phyloP scores from a whole-genome alignment of 2,797 vertebrate genomes.

The Buphagus erythrorhynchus region DNA sequence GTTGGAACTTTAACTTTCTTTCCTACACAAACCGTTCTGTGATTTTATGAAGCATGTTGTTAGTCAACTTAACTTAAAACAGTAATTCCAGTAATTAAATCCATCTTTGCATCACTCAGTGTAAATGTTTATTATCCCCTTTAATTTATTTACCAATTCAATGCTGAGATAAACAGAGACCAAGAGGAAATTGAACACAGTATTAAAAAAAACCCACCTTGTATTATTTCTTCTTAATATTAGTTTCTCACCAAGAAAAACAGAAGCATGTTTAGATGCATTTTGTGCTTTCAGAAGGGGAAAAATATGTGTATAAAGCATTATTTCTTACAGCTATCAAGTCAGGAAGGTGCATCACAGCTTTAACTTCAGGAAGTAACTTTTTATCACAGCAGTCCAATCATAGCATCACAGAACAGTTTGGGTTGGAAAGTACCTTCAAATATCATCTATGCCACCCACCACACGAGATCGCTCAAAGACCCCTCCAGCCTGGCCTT shows the following conservation, averaged over 20 bases:
- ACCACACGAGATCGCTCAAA: background rate
- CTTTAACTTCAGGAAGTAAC: background rate
- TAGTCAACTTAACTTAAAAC: background rate
- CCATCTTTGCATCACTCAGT: background rate
- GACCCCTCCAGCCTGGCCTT: background rate
- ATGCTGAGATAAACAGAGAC: background rate
- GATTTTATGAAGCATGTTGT: background rate
- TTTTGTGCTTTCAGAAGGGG: background rate
- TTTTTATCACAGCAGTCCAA: background rate
- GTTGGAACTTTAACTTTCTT: background rate
- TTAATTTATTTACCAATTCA: background rate
- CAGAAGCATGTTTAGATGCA: rapidly evolving
- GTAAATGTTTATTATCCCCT: background rate
- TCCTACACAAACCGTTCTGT: background rate
- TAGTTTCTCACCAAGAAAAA: background rate
- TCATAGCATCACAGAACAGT: background rate
- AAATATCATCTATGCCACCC: background rate
- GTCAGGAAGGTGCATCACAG: background rate
- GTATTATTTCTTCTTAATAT: background rate
- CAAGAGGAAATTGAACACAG: background rate
- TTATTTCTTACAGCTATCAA: background rate
- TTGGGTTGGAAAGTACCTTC: background rate
- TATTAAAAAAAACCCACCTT: background rate
- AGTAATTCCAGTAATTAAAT: background rate
- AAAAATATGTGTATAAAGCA: background rate